phyloP scores from a whole-genome alignment of 2,797 vertebrate genomes.

The Gallinago solitaria region DNA sequence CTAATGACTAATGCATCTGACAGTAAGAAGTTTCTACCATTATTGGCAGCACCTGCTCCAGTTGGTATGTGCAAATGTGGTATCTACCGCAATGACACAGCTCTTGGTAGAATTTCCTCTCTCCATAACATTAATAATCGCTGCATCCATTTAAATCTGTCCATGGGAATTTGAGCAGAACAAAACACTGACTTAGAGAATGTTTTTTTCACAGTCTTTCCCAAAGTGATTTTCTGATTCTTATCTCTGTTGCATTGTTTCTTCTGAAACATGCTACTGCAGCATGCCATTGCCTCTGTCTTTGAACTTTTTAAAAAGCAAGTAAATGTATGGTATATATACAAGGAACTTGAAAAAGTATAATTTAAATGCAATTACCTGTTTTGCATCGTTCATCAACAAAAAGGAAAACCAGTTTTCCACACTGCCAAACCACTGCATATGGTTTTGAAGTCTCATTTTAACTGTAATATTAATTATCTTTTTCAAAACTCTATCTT shows the following conservation, averaged over 20 bases:
- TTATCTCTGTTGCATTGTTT: neutral
- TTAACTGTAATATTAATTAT: neutral
- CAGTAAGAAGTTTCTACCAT: neutral
- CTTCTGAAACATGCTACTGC: neutral
- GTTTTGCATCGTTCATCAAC: neutral
- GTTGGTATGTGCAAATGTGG: neutral
- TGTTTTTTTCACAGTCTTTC: neutral
- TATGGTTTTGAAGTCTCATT: neutral
- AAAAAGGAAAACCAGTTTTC: neutral
- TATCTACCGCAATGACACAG: neutral
- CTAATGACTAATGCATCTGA: neutral
- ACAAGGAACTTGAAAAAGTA: neutral
- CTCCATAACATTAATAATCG: neutral
- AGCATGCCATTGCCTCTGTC: neutral
- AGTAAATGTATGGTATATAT: fast-evolving
- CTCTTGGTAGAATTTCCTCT: neutral
- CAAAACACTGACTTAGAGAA: neutral
- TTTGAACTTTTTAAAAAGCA: neutral
- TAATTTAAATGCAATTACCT: neutral
- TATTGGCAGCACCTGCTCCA: neutral
- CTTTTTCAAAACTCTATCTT: neutral
- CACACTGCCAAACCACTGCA: neutral
- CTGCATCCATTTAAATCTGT: neutral
- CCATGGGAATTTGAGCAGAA: neutral
- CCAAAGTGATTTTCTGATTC: neutral